Percentiles rank a stretch among this genome's conserved stretches.
Conservation (phyloP, 2,113 vertebrate species). For the Oceanodroma tethys region DNA sequence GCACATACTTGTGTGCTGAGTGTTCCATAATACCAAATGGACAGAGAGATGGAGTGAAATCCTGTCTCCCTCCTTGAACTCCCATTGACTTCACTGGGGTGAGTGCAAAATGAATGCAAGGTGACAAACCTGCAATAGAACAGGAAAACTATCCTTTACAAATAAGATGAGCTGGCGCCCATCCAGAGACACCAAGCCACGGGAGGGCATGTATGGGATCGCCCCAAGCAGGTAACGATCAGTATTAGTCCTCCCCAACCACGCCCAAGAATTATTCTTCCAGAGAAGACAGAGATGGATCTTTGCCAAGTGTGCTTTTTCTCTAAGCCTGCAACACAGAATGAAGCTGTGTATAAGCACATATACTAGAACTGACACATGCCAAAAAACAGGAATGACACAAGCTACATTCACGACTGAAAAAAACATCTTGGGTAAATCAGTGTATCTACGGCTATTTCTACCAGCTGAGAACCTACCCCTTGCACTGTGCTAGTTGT, state of each 20-base stretch:
- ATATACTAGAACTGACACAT: not conserved
- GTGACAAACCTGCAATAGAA: not conserved
- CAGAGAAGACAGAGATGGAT: not conserved
- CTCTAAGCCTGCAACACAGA: not conserved
- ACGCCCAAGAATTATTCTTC: not conserved
- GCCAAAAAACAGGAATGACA: not conserved
- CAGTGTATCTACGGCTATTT: not conserved
- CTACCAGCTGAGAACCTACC: not conserved
- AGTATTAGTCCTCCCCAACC: not conserved
- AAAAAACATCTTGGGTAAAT: not conserved
- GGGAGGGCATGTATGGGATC: not conserved
- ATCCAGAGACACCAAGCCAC: not conserved
- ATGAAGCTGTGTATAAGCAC: not conserved
- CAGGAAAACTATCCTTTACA: not conserved
- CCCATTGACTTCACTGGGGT: not conserved
- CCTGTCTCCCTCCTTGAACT: not conserved
- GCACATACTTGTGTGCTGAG: conserved; percentile 22
- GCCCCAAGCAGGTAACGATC: not conserved
- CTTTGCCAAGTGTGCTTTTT: not conserved
- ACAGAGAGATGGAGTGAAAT: conserved; percentile 6
- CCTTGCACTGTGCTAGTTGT: not conserved
- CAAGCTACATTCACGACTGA: not conserved
- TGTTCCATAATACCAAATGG: conserved; percentile 22
- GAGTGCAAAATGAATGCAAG: not conserved
- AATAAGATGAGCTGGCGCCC: not conserved